These are phyloP conservation scores for Molanna angustata DNA, from an alignment of 2,888 invertebrate genomes.

Conservation along the genomic window DNA sequence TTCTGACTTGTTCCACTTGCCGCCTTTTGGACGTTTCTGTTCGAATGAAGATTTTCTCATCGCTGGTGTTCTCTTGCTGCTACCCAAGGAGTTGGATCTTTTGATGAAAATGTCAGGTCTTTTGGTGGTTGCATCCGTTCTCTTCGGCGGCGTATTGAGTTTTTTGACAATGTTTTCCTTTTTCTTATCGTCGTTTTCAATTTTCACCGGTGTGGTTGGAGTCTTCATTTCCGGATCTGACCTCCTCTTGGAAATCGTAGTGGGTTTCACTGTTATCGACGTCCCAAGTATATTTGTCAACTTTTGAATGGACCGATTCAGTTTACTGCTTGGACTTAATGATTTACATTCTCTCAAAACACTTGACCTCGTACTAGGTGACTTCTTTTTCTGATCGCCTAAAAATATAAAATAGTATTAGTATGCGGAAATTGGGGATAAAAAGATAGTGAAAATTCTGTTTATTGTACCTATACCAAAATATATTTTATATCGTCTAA, in stretches of 20 bases:
- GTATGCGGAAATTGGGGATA: too few relatives aligned
- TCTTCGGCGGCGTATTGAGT: neutral
- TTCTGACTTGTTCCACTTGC: constrained; percentile 14
- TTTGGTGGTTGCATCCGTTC: neutral
- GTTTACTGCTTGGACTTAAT: neutral
- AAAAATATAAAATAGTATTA: too few relatives aligned
- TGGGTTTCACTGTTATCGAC: neutral
- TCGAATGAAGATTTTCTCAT: neutral
- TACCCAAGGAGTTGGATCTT: constrained; percentile 7
- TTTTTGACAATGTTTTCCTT: neutral
- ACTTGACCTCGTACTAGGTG: neutral
- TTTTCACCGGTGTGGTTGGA: neutral
- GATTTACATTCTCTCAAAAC: neutral
- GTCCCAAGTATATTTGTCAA: neutral
- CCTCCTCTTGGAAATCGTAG: neutral
- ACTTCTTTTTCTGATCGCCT: neutral
- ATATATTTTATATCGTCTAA: too few relatives aligned
- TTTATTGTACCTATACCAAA: too few relatives aligned
- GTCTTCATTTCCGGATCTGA: neutral
- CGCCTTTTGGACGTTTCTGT: constrained; percentile 5
- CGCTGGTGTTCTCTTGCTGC: neutral
- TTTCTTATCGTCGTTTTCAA: constrained; percentile 3
- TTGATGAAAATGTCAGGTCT: neutral
- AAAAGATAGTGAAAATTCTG: too few relatives aligned
- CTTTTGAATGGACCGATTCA: neutral